A percentile compares a stretch with the other conserved stretches of the same genome.
Conservation (phyloP, 2,113 vertebrate genomes). For the Spheniscus mendiculus region DNA sequence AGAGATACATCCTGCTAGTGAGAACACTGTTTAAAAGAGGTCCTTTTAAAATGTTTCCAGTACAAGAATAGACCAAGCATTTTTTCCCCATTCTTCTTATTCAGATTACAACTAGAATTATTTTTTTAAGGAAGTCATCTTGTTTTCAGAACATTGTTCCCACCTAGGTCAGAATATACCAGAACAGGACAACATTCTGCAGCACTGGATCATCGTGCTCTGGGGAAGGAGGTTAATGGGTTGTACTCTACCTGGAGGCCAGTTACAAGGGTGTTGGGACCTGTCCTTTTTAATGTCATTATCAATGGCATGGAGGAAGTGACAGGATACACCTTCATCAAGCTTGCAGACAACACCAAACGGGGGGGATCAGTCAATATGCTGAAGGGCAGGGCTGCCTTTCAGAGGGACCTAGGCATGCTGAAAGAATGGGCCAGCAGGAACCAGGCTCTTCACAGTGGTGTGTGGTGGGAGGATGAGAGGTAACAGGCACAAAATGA, state of each 20-base stretch:
- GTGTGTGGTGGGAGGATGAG: not conserved
- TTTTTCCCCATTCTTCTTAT: not conserved
- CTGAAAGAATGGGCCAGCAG: not conserved
- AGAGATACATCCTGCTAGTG: constrained; percentile 33
- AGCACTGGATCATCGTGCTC: not conserved
- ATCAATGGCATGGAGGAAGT: not conserved
- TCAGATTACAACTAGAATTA: not conserved
- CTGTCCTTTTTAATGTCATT: not conserved
- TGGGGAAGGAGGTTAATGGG: not conserved
- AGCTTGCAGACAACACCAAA: not conserved
- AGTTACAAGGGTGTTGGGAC: not conserved
- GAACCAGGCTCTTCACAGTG: not conserved
- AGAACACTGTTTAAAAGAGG: constrained; percentile 31
- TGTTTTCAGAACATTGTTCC: not conserved
- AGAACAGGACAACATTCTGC: not conserved
- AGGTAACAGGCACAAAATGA: not conserved
- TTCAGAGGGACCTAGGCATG: not conserved
- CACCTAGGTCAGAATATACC: not conserved
- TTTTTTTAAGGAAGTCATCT: not conserved
- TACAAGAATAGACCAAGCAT: not conserved
- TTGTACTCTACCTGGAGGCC: not conserved
- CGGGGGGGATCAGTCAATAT: not conserved
- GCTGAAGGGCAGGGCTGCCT: not conserved
- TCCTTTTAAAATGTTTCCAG: constrained; percentile 30
- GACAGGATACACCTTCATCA: not conserved